A percentile compares a stretch with the other conserved stretches of the same genome.
Evolutionary conservation across 2,113 vertebrate species (phyloP).

Genomic region (Saccopteryx leptura): DNA sequence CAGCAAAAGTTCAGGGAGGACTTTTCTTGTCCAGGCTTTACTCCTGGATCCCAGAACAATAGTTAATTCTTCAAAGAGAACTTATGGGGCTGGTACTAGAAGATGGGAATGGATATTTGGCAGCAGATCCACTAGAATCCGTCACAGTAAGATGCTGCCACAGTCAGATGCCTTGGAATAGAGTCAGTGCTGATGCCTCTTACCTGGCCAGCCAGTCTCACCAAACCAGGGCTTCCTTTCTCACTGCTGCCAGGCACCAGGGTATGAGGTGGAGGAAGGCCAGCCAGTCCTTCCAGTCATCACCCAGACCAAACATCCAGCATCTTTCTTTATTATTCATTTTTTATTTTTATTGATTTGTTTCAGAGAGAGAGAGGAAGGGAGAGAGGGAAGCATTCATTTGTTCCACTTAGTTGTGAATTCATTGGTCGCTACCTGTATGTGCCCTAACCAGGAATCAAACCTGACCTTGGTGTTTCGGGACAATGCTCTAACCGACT

Average conservation of each 20-base stretch:
- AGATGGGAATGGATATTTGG: constrained; percentile 2
- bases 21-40: constrained; percentile 16
- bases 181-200: background rate
- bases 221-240: background rate
- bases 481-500: too few species aligned
- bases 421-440: too few species aligned
- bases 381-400: too few species aligned
- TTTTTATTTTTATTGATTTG: too few species aligned
- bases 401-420: too few species aligned
- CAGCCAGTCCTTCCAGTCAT: background rate
- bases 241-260: background rate
- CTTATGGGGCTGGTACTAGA: background rate
- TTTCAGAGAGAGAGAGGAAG: too few species aligned
- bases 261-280: background rate
- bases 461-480: too few species aligned
- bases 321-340: background rate
- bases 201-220: background rate
- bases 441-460: too few species aligned
- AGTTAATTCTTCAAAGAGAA: constrained; percentile 23
- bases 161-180: background rate
- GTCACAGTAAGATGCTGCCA: background rate
- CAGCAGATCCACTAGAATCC: background rate
- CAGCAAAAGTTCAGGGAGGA: background rate
- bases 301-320: background rate
- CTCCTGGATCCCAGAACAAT: constrained; percentile 18